Evolutionary conservation across 2,888 invertebrate genomes (phyloP).

Genomic region (Cecidostiba fungosa): DNA sequence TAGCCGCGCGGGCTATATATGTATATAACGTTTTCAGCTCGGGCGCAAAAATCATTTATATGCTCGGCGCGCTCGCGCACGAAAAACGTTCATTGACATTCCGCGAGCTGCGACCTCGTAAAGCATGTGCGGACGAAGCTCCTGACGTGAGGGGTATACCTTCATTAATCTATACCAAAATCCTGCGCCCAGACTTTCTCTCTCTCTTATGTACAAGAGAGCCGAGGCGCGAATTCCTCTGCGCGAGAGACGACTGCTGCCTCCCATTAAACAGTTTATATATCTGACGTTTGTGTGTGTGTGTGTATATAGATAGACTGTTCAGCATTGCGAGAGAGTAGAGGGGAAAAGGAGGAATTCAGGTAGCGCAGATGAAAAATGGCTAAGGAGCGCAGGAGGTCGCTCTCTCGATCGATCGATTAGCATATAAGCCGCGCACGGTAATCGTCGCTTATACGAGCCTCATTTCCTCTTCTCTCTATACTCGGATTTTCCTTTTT

Average conservation of each 20-base stretch:
- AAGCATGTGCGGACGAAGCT: conserved; percentile 41
- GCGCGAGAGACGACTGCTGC: neutral
- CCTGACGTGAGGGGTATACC: neutral
- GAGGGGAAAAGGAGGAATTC: conserved; percentile 27
- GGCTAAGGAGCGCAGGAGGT: conserved; percentile 52
- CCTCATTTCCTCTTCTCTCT: conserved; percentile 7
- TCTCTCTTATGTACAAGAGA: neutral
- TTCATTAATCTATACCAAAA: conserved; percentile 17
- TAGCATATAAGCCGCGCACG: conserved; percentile 41
- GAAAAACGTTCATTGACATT: conserved; percentile 53
- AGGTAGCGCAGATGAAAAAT: conserved; percentile 44
- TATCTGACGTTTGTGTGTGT: no score
- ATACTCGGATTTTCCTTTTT: neutral
- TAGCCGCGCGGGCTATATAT: no score
- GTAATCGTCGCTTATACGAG: conserved; percentile 14
- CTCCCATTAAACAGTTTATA: neutral
- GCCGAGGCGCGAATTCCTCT: neutral
- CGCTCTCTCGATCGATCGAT: conserved; percentile 55
- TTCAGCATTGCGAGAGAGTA: neutral
- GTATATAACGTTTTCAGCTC: neutral
- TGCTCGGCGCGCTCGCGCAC: conserved; percentile 16
- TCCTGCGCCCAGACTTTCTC: neutral
- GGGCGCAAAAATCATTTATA: conserved; percentile 47
- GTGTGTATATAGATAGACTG: neutral
- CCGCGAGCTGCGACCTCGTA: conserved; percentile 58